Base-by-base conservation (phyloP, 2,113 vertebrate genomes). In the Hassar affinis region DNA sequence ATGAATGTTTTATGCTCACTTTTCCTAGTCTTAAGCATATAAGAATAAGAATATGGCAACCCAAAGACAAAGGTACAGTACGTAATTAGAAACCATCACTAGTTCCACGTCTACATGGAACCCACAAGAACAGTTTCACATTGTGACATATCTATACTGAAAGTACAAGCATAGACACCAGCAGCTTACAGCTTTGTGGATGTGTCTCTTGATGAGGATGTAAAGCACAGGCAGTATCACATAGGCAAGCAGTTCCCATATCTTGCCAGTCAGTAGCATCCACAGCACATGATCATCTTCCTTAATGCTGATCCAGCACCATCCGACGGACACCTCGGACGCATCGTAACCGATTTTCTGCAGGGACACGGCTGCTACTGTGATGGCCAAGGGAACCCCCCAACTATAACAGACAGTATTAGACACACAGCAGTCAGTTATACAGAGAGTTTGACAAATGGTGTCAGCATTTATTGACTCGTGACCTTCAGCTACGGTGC, bases 161-260 rank as follows among this genome's bases (percentile, higher is more conserved):
- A 81, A 35, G 49, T 9, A 0, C 12, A 81, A 56, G 15, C 52
- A 42, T 14, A 33, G 47, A 38, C 8, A 25, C n/a, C 47, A 4
- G 14, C 76, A 1, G 91, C 95, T 94, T 91, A 99, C 98, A 85
- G 97, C 98, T 81, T 90, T 91, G 72, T 86, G 93, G 49, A 99
- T 98, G 92, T 99, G 98, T 78, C 94, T 96, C 92, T 94, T 95
- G 90, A 99, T 96, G 79, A 97, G 95, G 61, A 98, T 88, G 89
- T 99, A 99, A 71, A 99, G 92, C 83, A 96, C 75, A 0, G 98
- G 98, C 68, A 99, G 91, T 3, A 86, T 94, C 87, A 99, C 61
- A 0, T 99, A 99, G 0, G 97, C 98, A 91, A 99, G 86, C 69
- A 98, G 91, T 93, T 99, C 98, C 98, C 98, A 99, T 77, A 95